These are phyloP conservation scores for Agriopis marginaria DNA, from an alignment of 2,888 invertebrate species.

Conservation along the genomic window DNA sequence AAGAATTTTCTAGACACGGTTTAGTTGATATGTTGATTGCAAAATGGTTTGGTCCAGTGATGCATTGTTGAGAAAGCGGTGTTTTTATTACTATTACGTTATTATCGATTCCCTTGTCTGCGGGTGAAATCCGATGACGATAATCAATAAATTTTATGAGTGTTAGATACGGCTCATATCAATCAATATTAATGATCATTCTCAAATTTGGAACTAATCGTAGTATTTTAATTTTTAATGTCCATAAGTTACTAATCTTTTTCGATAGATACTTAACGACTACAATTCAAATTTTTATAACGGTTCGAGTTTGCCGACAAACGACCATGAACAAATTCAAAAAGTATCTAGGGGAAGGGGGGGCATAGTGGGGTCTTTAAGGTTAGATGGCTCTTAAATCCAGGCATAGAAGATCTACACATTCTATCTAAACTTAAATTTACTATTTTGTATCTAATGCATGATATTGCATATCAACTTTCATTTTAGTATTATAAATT, in stretches of 20 bases:
- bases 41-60: constrained; percentile 67
- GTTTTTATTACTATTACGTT: constrained; percentile 67
- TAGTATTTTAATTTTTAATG: constrained; percentile 75
- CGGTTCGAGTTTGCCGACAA: constrained; percentile 55
- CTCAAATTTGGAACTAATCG: constrained; percentile 82
- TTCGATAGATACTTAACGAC: constrained; percentile 62
- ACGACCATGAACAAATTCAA: constrained; percentile 54
- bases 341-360: too few species aligned
- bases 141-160: constrained; percentile 77
- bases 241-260: constrained; percentile 71
- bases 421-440: too few species aligned
- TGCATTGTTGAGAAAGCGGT: constrained; percentile 75
- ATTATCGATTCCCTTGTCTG: constrained; percentile 71
- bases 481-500: too few species aligned
- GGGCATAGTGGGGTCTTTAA: too few species aligned
- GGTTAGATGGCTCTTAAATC: too few species aligned
- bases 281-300: constrained; percentile 57
- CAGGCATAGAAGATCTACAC: too few species aligned
- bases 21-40: constrained; percentile 82
- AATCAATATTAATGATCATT: constrained; percentile 81
- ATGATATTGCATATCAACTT: too few species aligned
- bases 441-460: too few species aligned
- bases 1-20: constrained; percentile 86
- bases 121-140: constrained; percentile 70
- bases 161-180: constrained; percentile 80